Evolutionary conservation across 2,888 invertebrate species (phyloP).

Genomic region (Opisthograptis luteolata): DNA sequence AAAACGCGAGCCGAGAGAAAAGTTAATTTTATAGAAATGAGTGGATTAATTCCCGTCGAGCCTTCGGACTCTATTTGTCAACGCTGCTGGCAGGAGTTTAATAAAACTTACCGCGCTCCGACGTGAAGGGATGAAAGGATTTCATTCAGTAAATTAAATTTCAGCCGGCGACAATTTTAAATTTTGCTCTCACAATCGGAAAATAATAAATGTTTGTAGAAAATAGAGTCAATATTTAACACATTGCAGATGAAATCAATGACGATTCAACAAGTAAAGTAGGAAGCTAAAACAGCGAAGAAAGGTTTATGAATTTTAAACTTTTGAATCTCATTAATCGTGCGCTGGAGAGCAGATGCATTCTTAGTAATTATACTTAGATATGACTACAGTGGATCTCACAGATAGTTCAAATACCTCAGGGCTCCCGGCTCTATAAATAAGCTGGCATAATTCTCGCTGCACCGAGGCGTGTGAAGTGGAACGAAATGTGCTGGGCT

Average conservation of each 20-base stretch:
- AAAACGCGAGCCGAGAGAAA: slow-evolving; percentile 26
- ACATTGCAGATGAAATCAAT: no score
- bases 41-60: slow-evolving; percentile 43
- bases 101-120: slow-evolving; percentile 5
- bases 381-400: slow-evolving; percentile 32
- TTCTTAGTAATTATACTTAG: slow-evolving; percentile 3
- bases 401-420: slow-evolving; percentile 48
- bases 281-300: not conserved
- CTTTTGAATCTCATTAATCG: slow-evolving; percentile 8
- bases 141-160: slow-evolving; percentile 1
- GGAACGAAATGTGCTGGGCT: slow-evolving; percentile 47
- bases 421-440: slow-evolving; percentile 54
- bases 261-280: not conserved
- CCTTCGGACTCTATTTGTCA: slow-evolving; percentile 39
- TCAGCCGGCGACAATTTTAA: not conserved
- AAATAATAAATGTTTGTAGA: no score
- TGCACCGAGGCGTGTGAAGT: slow-evolving; percentile 59
- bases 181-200: not conserved
- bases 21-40: slow-evolving; percentile 42
- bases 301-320: slow-evolving; percentile 5
- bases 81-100: slow-evolving; percentile 4
- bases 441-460: slow-evolving; percentile 50
- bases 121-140: slow-evolving; percentile 1
- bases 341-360: not conserved
- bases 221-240: no score